Percentiles rank a stretch among this genome's conserved stretches.
Evolutionary conservation across 2,113 vertebrate species (phyloP).

Genomic region (Fukomys damarensis): DNA sequence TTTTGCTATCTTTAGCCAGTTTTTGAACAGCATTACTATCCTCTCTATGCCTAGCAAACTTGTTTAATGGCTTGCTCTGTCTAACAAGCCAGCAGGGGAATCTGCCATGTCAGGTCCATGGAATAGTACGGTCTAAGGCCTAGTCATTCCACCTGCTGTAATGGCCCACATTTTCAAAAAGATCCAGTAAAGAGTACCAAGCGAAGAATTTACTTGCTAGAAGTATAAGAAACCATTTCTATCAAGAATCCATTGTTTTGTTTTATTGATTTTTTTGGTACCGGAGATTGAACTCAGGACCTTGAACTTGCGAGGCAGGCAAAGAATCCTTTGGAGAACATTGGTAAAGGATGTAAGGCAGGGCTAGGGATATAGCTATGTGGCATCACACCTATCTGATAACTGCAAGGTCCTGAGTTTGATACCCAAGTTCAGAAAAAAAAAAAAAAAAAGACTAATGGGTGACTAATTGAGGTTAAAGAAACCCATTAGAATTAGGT

Average conservation of each 20-base stretch:
- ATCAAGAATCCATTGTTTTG: neutral
- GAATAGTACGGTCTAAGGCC: neutral
- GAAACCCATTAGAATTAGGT: constrained; percentile 19
- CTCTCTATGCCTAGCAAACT: neutral
- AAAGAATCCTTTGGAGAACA: neutral
- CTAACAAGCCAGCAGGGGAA: neutral
- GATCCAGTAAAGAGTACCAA: neutral
- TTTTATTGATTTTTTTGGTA: too few relatives aligned
- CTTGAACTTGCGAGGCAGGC: too few relatives aligned
- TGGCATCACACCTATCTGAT: too few relatives aligned
- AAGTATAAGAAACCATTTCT: neutral
- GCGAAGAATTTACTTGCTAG: neutral
- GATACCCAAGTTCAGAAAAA: too few relatives aligned
- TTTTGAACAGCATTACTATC: neutral
- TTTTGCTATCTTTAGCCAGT: neutral
- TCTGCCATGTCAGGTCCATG: neutral
- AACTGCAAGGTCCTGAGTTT: too few relatives aligned
- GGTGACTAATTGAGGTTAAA: neutral
- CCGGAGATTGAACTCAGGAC: too few relatives aligned
- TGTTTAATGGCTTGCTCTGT: neutral
- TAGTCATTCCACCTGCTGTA: neutral
- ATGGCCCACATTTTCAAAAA: neutral
- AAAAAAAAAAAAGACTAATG: neutral
- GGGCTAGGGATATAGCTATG: neutral
- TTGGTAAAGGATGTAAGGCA: neutral